Percentiles rank a stretch among this genome's conserved stretches.
phyloP scores from a whole-genome alignment of 2,113 vertebrate species.

The Physeter macrocephalus region DNA sequence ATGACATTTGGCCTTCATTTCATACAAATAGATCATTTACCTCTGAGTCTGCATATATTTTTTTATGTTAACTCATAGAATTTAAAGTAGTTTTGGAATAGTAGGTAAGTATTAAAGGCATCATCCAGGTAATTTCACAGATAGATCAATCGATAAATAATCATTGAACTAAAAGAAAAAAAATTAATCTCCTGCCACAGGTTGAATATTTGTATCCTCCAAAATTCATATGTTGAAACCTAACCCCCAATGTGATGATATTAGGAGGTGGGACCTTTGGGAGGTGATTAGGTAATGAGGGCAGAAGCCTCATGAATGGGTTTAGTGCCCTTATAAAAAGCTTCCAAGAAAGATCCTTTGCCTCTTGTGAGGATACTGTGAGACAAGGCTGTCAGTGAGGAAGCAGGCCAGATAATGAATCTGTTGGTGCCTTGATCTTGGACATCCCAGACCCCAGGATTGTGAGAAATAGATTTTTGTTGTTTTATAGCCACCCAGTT shows the following conservation, averaged over 20 bases:
- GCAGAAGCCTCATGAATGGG: background rate
- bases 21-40: background rate
- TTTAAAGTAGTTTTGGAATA: background rate
- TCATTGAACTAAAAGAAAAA: background rate
- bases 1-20: background rate
- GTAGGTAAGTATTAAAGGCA: background rate
- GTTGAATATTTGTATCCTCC: background rate
- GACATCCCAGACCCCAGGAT: background rate
- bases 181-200: background rate
- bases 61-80: background rate
- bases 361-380: background rate
- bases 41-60: background rate
- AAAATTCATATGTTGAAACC: background rate
- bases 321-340: background rate
- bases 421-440: background rate
- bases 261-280: background rate
- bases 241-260: background rate
- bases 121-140: background rate
- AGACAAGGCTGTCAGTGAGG: background rate
- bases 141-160: background rate
- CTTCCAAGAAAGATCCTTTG: background rate
- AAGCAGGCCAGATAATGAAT: background rate
- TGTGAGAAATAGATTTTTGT: background rate
- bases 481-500: background rate
- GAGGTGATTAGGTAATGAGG: background rate